Base-by-base conservation (phyloP, 2,888 invertebrate species). In the Troides aeacus region DNA sequence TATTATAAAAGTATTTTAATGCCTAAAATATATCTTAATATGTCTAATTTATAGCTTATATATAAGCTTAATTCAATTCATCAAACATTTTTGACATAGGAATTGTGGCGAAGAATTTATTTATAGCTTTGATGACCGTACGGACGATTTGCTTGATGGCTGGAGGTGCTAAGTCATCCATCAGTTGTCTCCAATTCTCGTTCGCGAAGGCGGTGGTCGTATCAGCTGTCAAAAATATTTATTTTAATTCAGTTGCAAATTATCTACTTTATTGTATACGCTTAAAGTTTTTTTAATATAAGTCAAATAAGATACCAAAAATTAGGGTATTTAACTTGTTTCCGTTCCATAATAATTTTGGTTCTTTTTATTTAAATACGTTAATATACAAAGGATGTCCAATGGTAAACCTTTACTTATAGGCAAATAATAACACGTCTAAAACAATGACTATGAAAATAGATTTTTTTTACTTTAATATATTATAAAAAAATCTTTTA, bases 91-190 rank as follows among this genome's bases (percentile, higher is more conserved):
- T 75, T 0, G 72, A 24, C 12, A 87, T 78, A 1, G 85, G 75
- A 12, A 88, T 77, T 73, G 80, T 84, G 0, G 81, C 74, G 78
- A 92, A 89, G 84, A 93, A 92, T 72, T 90, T 90, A 81, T 93
- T 93, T 77, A 92, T 90, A 4, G 78, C 79, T 73, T 88, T 91
- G 53, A 92, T 79, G 21, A 86, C 77, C 0, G 89, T 87, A 46
- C 78, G 80, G 3, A 89, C 90, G 64, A 93, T 92, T 72, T 93
- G 92, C 72, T 92, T 90, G 76, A 93, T 85, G 63, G 80, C 92
- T 0, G 92, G 86, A 0, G 93, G 93, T 0, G 92, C 85, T 7
- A 93, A 81, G 58, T 93, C 93, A 73, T 92, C 89, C 92, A 93
- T 93, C 57, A 93, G 77, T 61, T 91, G 88, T 59, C 80, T 77